Base-by-base conservation (phyloP, 2,797 vertebrate genomes). In the Pempheris klunzingeri region DNA sequence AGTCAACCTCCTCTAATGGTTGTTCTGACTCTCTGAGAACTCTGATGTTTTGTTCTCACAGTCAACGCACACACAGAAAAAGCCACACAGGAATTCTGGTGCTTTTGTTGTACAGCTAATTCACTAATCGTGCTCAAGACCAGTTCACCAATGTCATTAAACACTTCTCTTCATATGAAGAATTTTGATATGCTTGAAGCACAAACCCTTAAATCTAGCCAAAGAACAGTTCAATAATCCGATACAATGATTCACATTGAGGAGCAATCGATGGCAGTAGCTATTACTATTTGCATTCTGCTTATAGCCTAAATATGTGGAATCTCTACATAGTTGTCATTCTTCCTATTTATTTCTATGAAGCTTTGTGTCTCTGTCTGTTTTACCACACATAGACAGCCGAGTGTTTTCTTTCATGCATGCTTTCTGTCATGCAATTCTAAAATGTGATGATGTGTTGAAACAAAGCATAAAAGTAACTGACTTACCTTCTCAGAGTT, bases 1-100 rank as follows among this genome's bases (percentile, higher is more conserved):
- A 99, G 98, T 93, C 34, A 22, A 4, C 49, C 8, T 71, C 26
- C 26, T 50, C 26, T 57, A 41, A 55, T 39, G 5, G 43, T 50
- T 47, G 0, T 12, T 57, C 47, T 32, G 7, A 41, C 28, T 62
- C 58, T 54, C 10, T 4, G 17, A 63, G 49, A 62, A 39, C 1
- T 65, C 39, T 46, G 2, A 28, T 69, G 17, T n/a, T 5, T 53
- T 20, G 39, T 41, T 12, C 22, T 20, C 38, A 50, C 6, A 17
- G 7, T 32, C 4, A 58, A 12, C 5, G 32, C 36, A 47, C 26
- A 47, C 1, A 34, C 41, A 36, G 30, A 46, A 24, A 22, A 10
- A 0, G 38, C n/a, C 5, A 50, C n/a, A 24, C 17, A 32, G 13
- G 20, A 24, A 15, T 17, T 49, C 8, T 20, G 28, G 5, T 4